Percentiles rank a stretch among this genome's conserved stretches.
Conservation (phyloP, 30 jellyfish, hydroid and myxozoan species). For the Hydra vulgaris region DNA sequence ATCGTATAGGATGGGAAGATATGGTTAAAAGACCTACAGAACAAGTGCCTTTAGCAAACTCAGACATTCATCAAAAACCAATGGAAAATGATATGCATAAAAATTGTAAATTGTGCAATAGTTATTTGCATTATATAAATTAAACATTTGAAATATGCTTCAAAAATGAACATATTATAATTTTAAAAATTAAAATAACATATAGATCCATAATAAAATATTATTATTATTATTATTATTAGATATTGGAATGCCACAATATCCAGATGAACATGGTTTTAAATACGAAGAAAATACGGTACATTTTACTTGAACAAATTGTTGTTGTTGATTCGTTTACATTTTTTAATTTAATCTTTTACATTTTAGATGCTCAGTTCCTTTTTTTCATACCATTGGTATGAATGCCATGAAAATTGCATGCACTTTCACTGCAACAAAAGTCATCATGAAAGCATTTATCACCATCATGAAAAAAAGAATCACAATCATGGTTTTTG, state of each 20-base stretch:
- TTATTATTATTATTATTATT: too few relatives aligned
- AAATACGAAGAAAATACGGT: background rate
- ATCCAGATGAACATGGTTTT: background rate
- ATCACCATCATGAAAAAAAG: slow-evolving; percentile 5
- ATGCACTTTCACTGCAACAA: background rate
- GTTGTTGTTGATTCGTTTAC: background rate
- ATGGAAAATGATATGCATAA: background rate
- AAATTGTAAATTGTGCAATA: background rate
- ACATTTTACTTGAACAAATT: too few relatives aligned
- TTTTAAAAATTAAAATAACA: too few relatives aligned
- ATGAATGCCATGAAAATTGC: background rate
- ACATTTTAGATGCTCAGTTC: background rate
- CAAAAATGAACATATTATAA: background rate
- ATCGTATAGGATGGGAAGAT: slow-evolving; percentile 8
- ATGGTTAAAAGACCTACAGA: slow-evolving; percentile 1
- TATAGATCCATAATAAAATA: too few relatives aligned
- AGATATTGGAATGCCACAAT: background rate
- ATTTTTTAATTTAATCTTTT: background rate
- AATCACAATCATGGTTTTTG: slow-evolving; percentile 1
- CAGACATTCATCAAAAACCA: background rate
- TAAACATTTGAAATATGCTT: too few relatives aligned
- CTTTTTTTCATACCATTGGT: background rate
- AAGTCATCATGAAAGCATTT: background rate
- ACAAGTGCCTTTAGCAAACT: background rate
- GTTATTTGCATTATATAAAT: too few relatives aligned